Percentiles rank a stretch among this genome's conserved stretches.
These are phyloP conservation scores for Macrotus californicus DNA, from an alignment of 2,113 vertebrate species.

Conservation along the genomic window DNA sequence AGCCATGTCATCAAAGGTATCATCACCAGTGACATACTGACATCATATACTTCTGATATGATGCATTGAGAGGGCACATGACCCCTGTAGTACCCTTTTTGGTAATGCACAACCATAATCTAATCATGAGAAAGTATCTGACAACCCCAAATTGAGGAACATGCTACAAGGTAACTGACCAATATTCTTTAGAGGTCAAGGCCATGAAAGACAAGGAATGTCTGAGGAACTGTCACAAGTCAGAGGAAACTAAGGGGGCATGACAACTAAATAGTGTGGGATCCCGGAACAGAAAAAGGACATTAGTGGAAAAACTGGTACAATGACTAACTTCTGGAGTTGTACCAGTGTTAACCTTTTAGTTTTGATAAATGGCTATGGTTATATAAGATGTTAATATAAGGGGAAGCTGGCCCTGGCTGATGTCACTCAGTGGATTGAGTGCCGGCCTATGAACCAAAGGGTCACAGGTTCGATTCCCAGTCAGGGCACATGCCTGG, in stretches of 20 bases:
- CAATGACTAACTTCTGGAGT: neutral
- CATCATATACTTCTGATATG: neutral
- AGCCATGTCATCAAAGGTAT: neutral
- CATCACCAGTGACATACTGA: neutral
- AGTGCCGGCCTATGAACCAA: no score
- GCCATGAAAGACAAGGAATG: neutral
- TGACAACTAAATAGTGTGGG: neutral
- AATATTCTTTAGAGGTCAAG: neutral
- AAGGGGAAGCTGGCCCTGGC: neutral
- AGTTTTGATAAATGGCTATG: neutral
- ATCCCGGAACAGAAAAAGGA: neutral
- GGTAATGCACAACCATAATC: neutral
- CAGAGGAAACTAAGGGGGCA: neutral
- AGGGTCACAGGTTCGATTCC: no score
- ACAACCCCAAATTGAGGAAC: neutral
- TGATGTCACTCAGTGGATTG: no score
- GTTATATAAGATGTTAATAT: neutral
- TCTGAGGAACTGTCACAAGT: neutral
- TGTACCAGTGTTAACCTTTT: neutral
- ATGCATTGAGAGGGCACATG: neutral
- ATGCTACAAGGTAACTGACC: neutral
- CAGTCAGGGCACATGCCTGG: no score
- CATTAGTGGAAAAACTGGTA: neutral
- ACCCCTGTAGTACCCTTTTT: neutral
- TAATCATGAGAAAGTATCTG: neutral